Evolutionary conservation across 2,888 invertebrate species (phyloP), one percentile per base, ranked within the genome.

Genomic region (Bembecia ichneumoniformis): DNA sequence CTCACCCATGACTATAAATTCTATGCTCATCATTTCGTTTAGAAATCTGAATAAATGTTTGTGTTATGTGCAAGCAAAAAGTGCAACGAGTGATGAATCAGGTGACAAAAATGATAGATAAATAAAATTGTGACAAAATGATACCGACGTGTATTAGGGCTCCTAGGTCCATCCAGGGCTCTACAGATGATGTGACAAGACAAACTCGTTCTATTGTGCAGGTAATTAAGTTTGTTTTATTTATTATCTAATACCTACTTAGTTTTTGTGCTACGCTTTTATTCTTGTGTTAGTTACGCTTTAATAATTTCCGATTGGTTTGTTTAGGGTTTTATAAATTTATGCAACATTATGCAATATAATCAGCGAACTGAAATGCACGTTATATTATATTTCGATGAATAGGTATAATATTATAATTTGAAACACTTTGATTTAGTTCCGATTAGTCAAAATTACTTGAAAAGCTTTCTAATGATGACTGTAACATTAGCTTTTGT

Each of bases 181-280:
- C 94, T 59, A 91, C 90, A 57, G 94, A 94, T 81, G 94, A 94
- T 79, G 91, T 94, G 77, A 91, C 89, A 48, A 81, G 90, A 54
- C 91, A 91, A 77, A 91, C 90, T 55, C 90, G 89, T 69, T 92
- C 90, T 69, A 93, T 91, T 74, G 90, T 90, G 66, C 93, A 93
- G 92, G 93, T 91, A 77, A 69, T 46, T 10, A 40, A 40, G 28
- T 28, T 28, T 9, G 9, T 28, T 28, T 28, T 28, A 28, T 28
- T 28, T 28, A 9, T 28, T 28, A 28, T 28, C 9, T 2, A 28
- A 9, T 28, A 28, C 47, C 9, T 28, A 9, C 47, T 28, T 28
- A 9, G 28, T 28, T 28, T 28, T 28, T 2, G 3, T 28, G 28
- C 28, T 50, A 43, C 46, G 46, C 45, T 36, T 13, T 36, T 47